Evolutionary conservation across 30 jellyfish, hydroid and myxozoan genomes (phyloP), one percentile per base, ranked within the genome.

Genomic region (Pseudorhiza aurosa): DNA sequence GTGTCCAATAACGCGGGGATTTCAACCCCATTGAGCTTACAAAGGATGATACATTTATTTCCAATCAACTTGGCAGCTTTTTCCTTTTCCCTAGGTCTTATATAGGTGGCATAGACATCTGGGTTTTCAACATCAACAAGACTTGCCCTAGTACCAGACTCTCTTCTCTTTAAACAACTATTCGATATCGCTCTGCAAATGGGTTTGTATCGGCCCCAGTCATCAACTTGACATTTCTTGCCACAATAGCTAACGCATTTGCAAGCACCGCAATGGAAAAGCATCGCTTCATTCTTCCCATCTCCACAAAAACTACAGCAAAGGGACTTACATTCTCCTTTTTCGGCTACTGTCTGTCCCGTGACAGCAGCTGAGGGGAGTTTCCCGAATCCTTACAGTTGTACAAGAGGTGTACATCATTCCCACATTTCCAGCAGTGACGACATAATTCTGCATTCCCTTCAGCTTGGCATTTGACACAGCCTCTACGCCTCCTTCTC

Each of bases 341-440:
- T n/a, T 36, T 43, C 8, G 81, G 81, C 81, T 65, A 65, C 81
- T 65, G 81, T 33, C 81, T 65, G 81, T 65, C 81, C 81, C 81
- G 62, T 36, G 81, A 65, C 64, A 69, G 83, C 83, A 69, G 83
- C 83, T 70, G 83, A 0, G 83, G 83, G 83, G 8, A 69, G 83
- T 69, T 69, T 69, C 69, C 70, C 83, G 43, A 70, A 12, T n/a
- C 6, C 21, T 65, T 33, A 62, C 36, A 65, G 55, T 65, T 65
- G 26, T 65, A 32, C 36, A 36, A 4, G 15, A 65, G 62, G 45
- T 65, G 79, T 33, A 33, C 32, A 14, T 62, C 62, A 65, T 36
- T 36, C 21, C 79, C 79, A 24, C 71, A 57, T 57, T 17, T 57
- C 71, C 71, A 57, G 21, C 53, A 60, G 30, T 60, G 75, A 26